A percentile compares a stretch with the other conserved stretches of the same genome.
Conservation (phyloP, 2,113 vertebrate genomes). For the Diphyllodes magnificus region DNA sequence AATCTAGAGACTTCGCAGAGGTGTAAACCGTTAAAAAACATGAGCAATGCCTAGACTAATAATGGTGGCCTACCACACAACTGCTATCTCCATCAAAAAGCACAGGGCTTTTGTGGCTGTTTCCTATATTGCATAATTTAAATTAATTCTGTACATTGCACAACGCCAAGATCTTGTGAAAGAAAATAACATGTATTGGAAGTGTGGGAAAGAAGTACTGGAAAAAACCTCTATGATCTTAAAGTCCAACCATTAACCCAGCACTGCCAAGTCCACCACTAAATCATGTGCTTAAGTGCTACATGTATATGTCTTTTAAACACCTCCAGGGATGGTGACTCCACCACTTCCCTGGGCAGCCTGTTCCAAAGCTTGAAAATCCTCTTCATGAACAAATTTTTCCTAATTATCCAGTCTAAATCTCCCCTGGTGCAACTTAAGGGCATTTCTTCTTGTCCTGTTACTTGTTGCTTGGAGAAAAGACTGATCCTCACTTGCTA, state of each 20-base stretch:
- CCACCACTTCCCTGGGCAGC: neutral
- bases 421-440: neutral
- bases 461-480: neutral
- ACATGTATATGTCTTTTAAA: neutral
- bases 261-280: neutral
- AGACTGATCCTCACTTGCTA: neutral
- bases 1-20: neutral
- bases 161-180: neutral
- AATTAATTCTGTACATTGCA: neutral
- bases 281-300: neutral
- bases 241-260: neutral
- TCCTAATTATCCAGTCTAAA: neutral
- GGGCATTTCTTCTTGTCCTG: neutral
- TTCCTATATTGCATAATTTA: neutral
- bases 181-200: neutral
- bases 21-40: neutral
- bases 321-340: neutral
- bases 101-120: neutral
- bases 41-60: neutral
- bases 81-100: neutral
- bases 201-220: neutral
- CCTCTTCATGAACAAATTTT: neutral
- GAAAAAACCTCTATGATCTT: neutral
- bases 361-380: neutral
- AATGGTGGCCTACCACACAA: neutral